Evolutionary conservation across 1,140 invertebrate genomes (phyloP).

Genomic region (Magallana gigas): DNA sequence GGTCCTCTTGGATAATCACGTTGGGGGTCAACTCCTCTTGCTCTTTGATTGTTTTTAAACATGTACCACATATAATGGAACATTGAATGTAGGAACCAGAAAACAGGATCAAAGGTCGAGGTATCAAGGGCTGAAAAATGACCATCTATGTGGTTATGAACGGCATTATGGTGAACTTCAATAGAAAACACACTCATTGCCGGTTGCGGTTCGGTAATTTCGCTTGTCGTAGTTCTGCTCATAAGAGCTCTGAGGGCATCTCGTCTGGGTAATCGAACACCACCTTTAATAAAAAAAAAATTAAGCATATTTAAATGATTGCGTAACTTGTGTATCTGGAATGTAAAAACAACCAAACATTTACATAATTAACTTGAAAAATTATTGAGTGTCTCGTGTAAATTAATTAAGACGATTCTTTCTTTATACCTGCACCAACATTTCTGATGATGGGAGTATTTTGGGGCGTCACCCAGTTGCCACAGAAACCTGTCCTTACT

Average conservation of each 20-base stretch:
- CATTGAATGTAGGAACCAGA: constrained; percentile 73
- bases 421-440: constrained; percentile 30
- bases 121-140: constrained; percentile 1
- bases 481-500: constrained; percentile 77
- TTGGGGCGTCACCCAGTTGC: constrained; percentile 59
- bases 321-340: too few species aligned
- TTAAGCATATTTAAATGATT: too few species aligned
- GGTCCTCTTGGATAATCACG: not conserved
- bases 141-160: constrained; percentile 30
- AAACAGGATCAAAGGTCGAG: constrained; percentile 2
- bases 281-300: not conserved
- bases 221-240: not conserved
- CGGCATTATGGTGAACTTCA: constrained; percentile 47
- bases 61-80: constrained; percentile 40
- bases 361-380: too few species aligned
- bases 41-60: constrained; percentile 35
- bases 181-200: constrained; percentile 39
- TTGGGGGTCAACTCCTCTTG: constrained; percentile 20
- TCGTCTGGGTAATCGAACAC: not conserved
- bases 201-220: constrained; percentile 26
- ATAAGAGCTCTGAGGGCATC: constrained; percentile 30
- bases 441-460: constrained; percentile 56
- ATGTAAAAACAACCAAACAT: too few species aligned
- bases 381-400: too few species aligned
- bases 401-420: too few species aligned